Conservation (phyloP, 2,113 vertebrate species). For the Sisor rabdophorus region DNA sequence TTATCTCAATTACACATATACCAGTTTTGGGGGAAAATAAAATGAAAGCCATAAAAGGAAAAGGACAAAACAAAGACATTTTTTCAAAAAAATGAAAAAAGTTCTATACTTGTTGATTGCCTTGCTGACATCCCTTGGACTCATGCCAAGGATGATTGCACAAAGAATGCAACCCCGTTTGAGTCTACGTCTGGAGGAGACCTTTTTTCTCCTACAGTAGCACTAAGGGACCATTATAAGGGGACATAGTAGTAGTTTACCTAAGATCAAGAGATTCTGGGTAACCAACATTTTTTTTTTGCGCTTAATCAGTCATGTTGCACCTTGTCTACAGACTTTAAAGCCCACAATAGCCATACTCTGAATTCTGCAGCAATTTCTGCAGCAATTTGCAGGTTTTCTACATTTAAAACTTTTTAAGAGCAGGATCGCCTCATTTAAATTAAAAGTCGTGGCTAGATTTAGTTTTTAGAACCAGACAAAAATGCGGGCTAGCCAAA, state of each 20-base stretch:
- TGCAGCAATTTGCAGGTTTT: not conserved
- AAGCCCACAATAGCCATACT: not conserved
- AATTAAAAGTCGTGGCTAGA: too few species aligned
- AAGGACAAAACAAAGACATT: not conserved
- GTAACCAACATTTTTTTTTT: not conserved
- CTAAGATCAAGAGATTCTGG: not conserved
- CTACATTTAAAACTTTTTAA: not conserved
- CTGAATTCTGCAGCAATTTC: too few species aligned
- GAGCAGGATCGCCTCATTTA: too few species aligned
- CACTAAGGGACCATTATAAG: not conserved
- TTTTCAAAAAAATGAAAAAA: not conserved
- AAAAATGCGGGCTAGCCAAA: too few species aligned
- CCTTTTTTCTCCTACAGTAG: not conserved
- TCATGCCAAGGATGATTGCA: not conserved
- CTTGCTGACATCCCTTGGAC: too few species aligned
- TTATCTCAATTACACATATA: slow-evolving; percentile 5
- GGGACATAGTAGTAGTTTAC: not conserved
- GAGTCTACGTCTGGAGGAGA: not conserved
- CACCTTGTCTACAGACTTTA: not conserved
- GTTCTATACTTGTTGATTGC: not conserved
- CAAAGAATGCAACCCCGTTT: not conserved
- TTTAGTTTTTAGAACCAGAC: too few species aligned
- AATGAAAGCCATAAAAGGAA: slow-evolving; percentile 6
- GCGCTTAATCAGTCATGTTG: not conserved
- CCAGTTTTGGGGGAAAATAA: not conserved